A percentile compares a stretch with the other conserved stretches of the same genome.
These are phyloP conservation scores for Xyrichtys novacula DNA, from an alignment of 2,797 vertebrate genomes.

Conservation along the genomic window DNA sequence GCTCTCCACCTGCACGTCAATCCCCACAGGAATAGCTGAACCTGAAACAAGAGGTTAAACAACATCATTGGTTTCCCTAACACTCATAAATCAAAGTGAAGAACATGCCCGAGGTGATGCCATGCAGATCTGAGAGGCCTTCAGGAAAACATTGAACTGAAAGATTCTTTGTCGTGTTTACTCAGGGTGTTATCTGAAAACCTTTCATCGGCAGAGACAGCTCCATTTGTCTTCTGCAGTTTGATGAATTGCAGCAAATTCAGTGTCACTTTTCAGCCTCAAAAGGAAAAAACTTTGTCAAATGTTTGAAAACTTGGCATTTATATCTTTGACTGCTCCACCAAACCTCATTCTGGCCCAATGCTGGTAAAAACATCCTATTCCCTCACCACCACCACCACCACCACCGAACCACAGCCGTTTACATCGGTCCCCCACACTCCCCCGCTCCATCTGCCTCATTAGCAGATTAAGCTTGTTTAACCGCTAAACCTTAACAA, in stretches of 20 bases:
- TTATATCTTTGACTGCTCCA: neutral
- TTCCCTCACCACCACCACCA: neutral
- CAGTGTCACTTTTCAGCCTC: too few species aligned
- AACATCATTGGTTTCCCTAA: neutral
- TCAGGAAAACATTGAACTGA: neutral
- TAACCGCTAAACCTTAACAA: conserved; percentile 41
- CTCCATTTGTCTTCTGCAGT: too few species aligned
- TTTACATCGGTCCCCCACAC: conserved; percentile 23
- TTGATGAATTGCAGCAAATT: too few species aligned
- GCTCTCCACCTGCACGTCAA: conserved; percentile 95
- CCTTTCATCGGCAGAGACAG: too few species aligned
- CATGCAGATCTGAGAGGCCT: neutral
- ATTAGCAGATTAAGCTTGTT: conserved; percentile 46
- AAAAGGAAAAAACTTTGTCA: too few species aligned
- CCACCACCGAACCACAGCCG: conserved; percentile 15
- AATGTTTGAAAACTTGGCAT: too few species aligned
- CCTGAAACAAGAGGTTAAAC: conserved; percentile 72
- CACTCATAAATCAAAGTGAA: neutral
- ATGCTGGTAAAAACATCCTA: conserved; percentile 11
- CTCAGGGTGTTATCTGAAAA: too few species aligned
- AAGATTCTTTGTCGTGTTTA: neutral
- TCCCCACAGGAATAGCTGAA: conserved; percentile 90
- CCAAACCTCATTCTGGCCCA: conserved; percentile 18
- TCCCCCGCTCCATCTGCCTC: conserved; percentile 26
- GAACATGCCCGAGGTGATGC: neutral